Base-by-base conservation (phyloP, 1,140 invertebrate genomes). In the Coenobita brevimanus region DNA sequence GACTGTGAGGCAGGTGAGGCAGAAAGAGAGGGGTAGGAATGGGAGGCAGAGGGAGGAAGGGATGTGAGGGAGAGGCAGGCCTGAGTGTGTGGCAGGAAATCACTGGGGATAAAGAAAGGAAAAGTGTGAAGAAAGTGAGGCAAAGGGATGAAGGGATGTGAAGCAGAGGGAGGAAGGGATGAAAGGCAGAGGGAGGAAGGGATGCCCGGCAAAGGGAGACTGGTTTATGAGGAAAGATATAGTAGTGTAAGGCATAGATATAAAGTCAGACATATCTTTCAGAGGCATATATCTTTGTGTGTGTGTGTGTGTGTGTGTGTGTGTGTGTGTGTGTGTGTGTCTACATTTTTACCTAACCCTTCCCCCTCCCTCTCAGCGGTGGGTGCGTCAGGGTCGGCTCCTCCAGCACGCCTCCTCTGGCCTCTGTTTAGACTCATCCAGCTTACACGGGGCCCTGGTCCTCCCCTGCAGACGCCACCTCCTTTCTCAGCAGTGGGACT, bases 401-500 rank as follows among this genome's bases (percentile, higher is more conserved):
- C 62, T 92, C 1, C 89, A 91, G 17, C 82, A 91, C 33, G 62
- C 69, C 17, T 24, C 84, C 46, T 88, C 89, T 4, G 89, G 90
- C 13, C 54, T 90, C 15, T 92, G 91, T 76, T 50, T 92, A 21
- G 91, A 92, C 50, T 90, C 79, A 10, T 76, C 83, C 27, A 67
- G 89, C 75, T 62, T n/a, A n/a, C 38, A 71, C 33, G 90, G 89
- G 64, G 69, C 89, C 10, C 41, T 80, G 36, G 50, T 89, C 41
- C 71, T 84, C n/a, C 90, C 91, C 21, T 92, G 91, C 54, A 79
- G 89, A 1, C 80, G 78, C 33, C 83, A 86, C 33, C 89, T 89
- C 3, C 86, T 83, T 73, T 91, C 91, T 3, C 91, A 92, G 69
- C 90, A 91, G 64, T 92, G 91, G 91, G 91, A 92, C 78, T 92